Conservation (phyloP, 2,888 invertebrate genomes). For the Morpho deidamia region DNA sequence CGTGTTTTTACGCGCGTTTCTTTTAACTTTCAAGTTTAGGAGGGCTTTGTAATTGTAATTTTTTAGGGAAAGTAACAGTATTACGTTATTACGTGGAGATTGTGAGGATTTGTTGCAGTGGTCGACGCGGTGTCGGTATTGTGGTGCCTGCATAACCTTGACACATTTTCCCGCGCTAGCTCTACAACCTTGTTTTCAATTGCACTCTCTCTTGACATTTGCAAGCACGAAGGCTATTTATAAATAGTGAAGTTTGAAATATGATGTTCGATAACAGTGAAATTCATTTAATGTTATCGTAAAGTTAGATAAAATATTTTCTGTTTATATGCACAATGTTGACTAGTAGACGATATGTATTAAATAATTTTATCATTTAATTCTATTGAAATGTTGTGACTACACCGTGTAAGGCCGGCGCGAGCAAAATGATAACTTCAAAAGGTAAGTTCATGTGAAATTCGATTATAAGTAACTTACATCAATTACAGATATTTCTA, state of each 20-base stretch:
- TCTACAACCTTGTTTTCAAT: constrained; percentile 64
- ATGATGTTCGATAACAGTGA: constrained; percentile 5
- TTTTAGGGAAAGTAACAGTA: constrained; percentile 22
- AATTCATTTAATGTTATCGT: background rate
- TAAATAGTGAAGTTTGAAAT: constrained; percentile 43
- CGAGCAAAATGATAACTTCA: constrained; percentile 53
- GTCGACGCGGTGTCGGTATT: constrained; percentile 49
- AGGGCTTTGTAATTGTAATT: constrained; percentile 16
- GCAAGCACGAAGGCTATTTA: constrained; percentile 49
- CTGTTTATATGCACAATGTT: constrained; percentile 12
- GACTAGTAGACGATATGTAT: constrained; percentile 18
- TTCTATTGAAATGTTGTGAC: constrained; percentile 16
- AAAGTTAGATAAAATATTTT: background rate
- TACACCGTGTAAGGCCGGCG: constrained; percentile 31
- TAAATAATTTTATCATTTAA: constrained; percentile 1
- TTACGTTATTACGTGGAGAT: constrained; percentile 32
- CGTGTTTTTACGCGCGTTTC: constrained; percentile 23
- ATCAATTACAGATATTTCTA: too few relatives aligned
- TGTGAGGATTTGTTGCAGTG: constrained; percentile 50
- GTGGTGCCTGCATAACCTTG: constrained; percentile 66
- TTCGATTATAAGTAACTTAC: too few relatives aligned
- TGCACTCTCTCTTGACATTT: constrained; percentile 69
- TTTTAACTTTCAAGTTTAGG: constrained; percentile 22
- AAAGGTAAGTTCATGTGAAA: constrained; percentile 44
- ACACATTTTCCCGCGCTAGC: constrained; percentile 72